Conservation (phyloP, 2,888 invertebrate species). For the Quadriops clusia region DNA sequence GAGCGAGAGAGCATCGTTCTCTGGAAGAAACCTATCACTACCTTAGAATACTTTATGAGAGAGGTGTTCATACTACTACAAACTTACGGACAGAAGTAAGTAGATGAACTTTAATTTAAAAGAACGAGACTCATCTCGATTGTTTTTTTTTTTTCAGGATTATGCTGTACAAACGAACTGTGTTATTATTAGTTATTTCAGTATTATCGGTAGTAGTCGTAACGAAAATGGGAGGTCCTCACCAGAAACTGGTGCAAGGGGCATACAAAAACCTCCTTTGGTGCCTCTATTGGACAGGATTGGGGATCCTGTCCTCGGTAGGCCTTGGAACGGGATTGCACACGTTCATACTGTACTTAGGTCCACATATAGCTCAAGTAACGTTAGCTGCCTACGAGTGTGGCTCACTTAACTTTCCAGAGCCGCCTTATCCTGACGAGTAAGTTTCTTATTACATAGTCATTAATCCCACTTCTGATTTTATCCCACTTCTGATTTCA, state of each 20-base stretch:
- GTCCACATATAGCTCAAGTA: slow-evolving; percentile 98
- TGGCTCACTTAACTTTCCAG: slow-evolving; percentile 85
- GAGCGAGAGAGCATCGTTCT: slow-evolving; percentile 59
- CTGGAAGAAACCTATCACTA: slow-evolving; percentile 70
- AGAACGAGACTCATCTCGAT: slow-evolving; percentile 5
- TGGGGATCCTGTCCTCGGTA: slow-evolving; percentile 90
- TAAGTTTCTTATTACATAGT: slow-evolving; percentile 38
- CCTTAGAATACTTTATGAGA: slow-evolving; percentile 65
- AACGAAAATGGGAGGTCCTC: slow-evolving; percentile 52
- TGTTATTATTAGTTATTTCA: slow-evolving; percentile 40
- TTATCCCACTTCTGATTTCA: background rate
- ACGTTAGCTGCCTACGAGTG: slow-evolving; percentile 98
- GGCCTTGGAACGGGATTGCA: slow-evolving; percentile 97
- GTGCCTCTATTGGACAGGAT: slow-evolving; percentile 36
- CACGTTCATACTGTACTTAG: slow-evolving; percentile 95
- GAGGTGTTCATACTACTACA: slow-evolving; percentile 56
- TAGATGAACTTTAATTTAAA: slow-evolving; percentile 13
- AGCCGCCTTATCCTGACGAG: slow-evolving; percentile 97
- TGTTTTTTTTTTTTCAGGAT: slow-evolving; percentile 42
- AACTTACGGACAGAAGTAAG: slow-evolving; percentile 47
- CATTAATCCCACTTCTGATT: slow-evolving; percentile 6
- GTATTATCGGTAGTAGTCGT: slow-evolving; percentile 41
- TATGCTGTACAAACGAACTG: slow-evolving; percentile 47
- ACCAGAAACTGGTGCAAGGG: slow-evolving; percentile 48
- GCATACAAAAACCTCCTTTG: slow-evolving; percentile 31